These are phyloP conservation scores for Schrankia costaestrigalis DNA, from an alignment of 2,888 invertebrate species.

Conservation along the genomic window DNA sequence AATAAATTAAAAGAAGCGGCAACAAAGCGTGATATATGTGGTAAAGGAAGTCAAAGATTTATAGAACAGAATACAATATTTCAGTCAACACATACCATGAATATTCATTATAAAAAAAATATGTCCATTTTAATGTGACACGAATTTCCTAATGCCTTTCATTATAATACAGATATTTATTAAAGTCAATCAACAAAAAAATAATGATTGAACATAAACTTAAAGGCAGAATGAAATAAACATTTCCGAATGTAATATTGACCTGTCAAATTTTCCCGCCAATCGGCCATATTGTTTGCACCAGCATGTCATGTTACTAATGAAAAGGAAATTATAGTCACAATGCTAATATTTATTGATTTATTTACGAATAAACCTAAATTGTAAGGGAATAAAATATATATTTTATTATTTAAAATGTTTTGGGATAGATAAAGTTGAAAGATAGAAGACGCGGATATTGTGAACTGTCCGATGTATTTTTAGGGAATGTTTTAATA, in stretches of 20 bases:
- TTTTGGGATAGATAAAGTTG: too few relatives aligned
- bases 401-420: too few relatives aligned
- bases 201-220: slow-evolving; percentile 20
- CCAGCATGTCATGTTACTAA: slow-evolving; percentile 63
- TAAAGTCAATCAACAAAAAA: slow-evolving; percentile 21
- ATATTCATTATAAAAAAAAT: slow-evolving; percentile 20
- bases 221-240: slow-evolving; percentile 26
- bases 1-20: background rate
- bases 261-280: slow-evolving; percentile 65
- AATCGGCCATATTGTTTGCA: slow-evolving; percentile 62
- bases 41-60: slow-evolving; percentile 8
- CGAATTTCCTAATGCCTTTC: slow-evolving; percentile 17
- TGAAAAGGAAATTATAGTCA: slow-evolving; percentile 74
- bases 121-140: slow-evolving; percentile 23
- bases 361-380: slow-evolving; percentile 9
- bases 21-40: slow-evolving; percentile 7
- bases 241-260: slow-evolving; percentile 48
- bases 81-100: slow-evolving; percentile 19
- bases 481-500: too few relatives aligned
- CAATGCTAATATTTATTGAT: slow-evolving; percentile 35
- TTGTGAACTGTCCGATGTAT: too few relatives aligned
- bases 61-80: slow-evolving; percentile 11
- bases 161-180: slow-evolving; percentile 19
- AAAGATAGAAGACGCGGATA: too few relatives aligned
- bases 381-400: too few relatives aligned